Evolutionary conservation across 1,140 invertebrate genomes (phyloP).

Genomic region (Macrosteles quadrilineatus): DNA sequence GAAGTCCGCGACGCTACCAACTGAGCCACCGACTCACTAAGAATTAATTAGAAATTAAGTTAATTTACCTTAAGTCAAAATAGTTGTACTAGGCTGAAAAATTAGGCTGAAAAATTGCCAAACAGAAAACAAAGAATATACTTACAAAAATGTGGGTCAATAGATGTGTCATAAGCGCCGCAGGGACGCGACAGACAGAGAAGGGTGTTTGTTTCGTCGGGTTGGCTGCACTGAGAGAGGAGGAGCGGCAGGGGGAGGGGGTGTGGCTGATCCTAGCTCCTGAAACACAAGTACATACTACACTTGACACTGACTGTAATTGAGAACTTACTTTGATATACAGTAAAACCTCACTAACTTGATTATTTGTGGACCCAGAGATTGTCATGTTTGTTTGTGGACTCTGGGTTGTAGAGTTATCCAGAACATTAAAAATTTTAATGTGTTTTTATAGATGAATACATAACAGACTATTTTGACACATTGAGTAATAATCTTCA

Average conservation of each 20-base stretch:
- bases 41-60: background rate
- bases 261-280: conserved; percentile 59
- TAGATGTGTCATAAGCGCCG: conserved; percentile 49
- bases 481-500: too few species aligned
- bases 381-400: too few species aligned
- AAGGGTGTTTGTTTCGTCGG: conserved; percentile 67
- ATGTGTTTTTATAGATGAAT: too few species aligned
- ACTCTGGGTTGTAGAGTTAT: too few species aligned
- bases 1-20: too few species aligned
- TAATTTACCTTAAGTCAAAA: background rate
- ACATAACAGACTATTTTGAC: too few species aligned
- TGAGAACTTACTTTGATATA: too few species aligned
- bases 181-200: conserved; percentile 59
- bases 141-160: conserved; percentile 37
- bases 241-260: conserved; percentile 56
- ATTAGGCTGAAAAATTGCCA: background rate
- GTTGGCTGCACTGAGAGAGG: conserved; percentile 79
- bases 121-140: background rate
- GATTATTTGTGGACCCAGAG: too few species aligned
- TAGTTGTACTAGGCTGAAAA: background rate
- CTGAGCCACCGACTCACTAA: too few species aligned
- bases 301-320: too few species aligned
- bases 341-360: too few species aligned
- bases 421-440: too few species aligned
- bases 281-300: conserved; percentile 49